A percentile compares a stretch with the other conserved stretches of the same genome.
phyloP scores from a whole-genome alignment of 1,140 invertebrate species.

The Stegodyphus mimosarum region DNA sequence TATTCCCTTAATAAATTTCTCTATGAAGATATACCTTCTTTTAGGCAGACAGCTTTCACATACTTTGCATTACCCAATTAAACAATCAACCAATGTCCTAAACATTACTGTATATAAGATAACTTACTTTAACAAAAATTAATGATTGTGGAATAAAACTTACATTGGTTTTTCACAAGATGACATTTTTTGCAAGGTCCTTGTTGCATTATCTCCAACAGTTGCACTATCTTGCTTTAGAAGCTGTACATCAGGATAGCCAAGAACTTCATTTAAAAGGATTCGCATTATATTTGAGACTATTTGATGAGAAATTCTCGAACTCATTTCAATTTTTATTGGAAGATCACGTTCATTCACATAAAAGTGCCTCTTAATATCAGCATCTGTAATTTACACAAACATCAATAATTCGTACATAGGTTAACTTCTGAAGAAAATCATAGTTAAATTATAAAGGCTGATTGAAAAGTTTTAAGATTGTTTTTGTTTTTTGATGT shows the following conservation, averaged over 20 bases:
- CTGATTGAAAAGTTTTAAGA: too few relatives aligned
- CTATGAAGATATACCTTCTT: not conserved
- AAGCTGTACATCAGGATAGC: conserved; percentile 73
- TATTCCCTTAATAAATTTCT: not conserved
- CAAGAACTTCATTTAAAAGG: conserved; percentile 75
- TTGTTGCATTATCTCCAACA: conserved; percentile 70
- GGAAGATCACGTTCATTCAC: conserved; percentile 64
- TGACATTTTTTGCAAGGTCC: conserved; percentile 58
- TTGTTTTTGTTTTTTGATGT: too few relatives aligned
- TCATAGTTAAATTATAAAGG: too few relatives aligned
- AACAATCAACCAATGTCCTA: not conserved
- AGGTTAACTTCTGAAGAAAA: too few relatives aligned
- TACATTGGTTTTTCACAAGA: conserved; percentile 26
- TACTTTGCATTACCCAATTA: not conserved
- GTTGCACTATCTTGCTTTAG: conserved; percentile 62
- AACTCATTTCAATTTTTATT: conserved; percentile 66
- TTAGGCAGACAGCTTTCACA: not conserved
- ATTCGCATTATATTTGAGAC: conserved; percentile 75
- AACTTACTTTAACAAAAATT: not conserved
- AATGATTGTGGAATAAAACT: conserved; percentile 14
- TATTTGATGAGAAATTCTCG: conserved; percentile 74
- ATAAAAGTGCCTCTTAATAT: conserved; percentile 38
- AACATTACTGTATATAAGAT: not conserved
- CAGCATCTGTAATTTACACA: not conserved
- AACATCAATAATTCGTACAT: too few relatives aligned